Evolutionary conservation across 1,140 invertebrate species (phyloP), one percentile per base, ranked within the genome.

Genomic region (Cyclina sinensis): DNA sequence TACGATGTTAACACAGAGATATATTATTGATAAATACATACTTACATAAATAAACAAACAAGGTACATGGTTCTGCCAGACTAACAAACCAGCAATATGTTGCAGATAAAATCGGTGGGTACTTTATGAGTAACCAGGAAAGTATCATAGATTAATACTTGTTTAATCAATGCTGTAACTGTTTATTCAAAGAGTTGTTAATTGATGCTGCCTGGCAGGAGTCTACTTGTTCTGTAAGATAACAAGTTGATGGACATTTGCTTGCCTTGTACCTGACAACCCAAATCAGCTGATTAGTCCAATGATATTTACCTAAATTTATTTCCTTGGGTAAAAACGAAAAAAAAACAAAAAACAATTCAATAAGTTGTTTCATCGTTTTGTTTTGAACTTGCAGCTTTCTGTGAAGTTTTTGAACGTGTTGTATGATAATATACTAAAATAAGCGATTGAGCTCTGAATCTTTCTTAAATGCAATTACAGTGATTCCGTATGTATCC

Each of bases 141-240:
- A 39, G 32, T 35, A 70, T 70, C 21, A 39, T 70, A 37, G 30
- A 70, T 14, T 35, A 37, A 35, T 70, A 35, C 3, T 14, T 70
- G 65, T n/a, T 39, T 35, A 37, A 70, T 70, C 32, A 70, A 70
- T 37, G 65, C 65, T 4, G 65, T 70, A 27, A 37, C 37, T 70
- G 65, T 70, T 70, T 70, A 70, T n/a, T 37, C 12, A 11, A 37
- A 39, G 21, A 37, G 5, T 9, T 21, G 54, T 57, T 57, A 57
- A n/a, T 57, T n/a, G 54, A 5, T 37, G 65, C 16, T 7, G 9
- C 24, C 65, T 37, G 65, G 21, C 2, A 70, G 27, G 18, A 3
- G 37, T 21, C 5, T 4, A 30, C n/a, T 9, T 65, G 27, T 16
- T 30, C 59, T 65, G 27, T 65, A 7, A 65, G 59, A 65, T 65